phyloP scores from a whole-genome alignment of 2,797 vertebrate genomes.

The Neostethus bicornis region DNA sequence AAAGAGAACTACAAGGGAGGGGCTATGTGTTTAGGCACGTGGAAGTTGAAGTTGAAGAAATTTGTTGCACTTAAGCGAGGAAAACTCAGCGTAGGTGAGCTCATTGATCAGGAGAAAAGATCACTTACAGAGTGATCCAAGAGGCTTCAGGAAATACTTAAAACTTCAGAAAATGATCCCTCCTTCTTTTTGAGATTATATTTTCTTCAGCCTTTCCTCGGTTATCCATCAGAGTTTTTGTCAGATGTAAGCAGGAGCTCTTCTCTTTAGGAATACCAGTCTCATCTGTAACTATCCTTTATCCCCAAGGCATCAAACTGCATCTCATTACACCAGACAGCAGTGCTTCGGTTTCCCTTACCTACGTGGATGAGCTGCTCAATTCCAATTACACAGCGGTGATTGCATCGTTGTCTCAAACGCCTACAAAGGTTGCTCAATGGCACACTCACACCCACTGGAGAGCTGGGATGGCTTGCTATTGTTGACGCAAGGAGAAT shows the following conservation, averaged over 20 bases:
- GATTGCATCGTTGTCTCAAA: conserved; percentile 57
- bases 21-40: conserved; percentile 34
- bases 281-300: conserved; percentile 32
- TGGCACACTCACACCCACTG: conserved; percentile 10
- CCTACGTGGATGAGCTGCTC: conserved; percentile 55
- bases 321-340: conserved; percentile 43
- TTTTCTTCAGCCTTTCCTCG: background rate
- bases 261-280: conserved; percentile 7
- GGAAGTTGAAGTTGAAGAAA: conserved; percentile 7
- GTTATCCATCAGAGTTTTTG: conserved; percentile 16
- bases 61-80: conserved; percentile 34
- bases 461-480: conserved; percentile 19
- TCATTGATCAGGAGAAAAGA: conserved; percentile 16
- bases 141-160: conserved; percentile 12
- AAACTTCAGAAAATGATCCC: conserved; percentile 11
- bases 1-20: conserved; percentile 38
- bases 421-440: conserved; percentile 43
- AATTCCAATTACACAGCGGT: conserved; percentile 61
- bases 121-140: conserved; percentile 4
- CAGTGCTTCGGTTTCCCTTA: conserved; percentile 23
- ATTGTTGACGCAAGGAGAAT: conserved; percentile 61
- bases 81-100: conserved; percentile 30
- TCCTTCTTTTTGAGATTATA: conserved; percentile 6
- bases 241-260: background rate
- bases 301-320: conserved; percentile 29